Conservation (phyloP, 2,888 invertebrate genomes). For the Cryptosula pallasiana region DNA sequence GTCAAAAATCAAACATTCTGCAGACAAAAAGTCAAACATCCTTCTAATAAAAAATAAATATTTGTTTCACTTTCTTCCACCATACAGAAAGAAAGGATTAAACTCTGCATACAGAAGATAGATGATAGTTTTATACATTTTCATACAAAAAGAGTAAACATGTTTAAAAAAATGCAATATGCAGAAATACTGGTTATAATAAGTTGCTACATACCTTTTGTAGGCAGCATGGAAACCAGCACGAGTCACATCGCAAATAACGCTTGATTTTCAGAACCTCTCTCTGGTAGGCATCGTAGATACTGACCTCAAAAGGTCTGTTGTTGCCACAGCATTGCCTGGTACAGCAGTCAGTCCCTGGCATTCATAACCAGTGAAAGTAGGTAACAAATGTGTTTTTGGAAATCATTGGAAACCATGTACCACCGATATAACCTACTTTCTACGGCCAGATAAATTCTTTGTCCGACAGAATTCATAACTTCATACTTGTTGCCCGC, state of each 20-base stretch:
- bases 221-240: constrained; percentile 9
- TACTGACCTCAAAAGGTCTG: constrained; percentile 14
- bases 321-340: constrained; percentile 11
- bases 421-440: not conserved
- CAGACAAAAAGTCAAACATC: not conserved
- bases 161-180: no score
- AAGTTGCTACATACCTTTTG: constrained; percentile 20
- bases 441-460: constrained; percentile 1
- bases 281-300: constrained; percentile 18
- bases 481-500: constrained; percentile 5
- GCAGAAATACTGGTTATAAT: no score
- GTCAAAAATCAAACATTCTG: no score
- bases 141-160: no score
- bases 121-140: no score
- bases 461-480: not conserved
- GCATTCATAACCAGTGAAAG: no score
- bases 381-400: no score
- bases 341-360: constrained; percentile 14
- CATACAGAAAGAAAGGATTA: no score
- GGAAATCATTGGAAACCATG: no score
- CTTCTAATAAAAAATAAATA: not conserved
- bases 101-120: no score
- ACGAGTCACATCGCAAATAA: not conserved
- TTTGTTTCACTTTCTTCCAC: no score
- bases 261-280: constrained; percentile 10